Evolutionary conservation across 2,113 vertebrate genomes (phyloP).

Genomic region (Oenanthe oenanthe): DNA sequence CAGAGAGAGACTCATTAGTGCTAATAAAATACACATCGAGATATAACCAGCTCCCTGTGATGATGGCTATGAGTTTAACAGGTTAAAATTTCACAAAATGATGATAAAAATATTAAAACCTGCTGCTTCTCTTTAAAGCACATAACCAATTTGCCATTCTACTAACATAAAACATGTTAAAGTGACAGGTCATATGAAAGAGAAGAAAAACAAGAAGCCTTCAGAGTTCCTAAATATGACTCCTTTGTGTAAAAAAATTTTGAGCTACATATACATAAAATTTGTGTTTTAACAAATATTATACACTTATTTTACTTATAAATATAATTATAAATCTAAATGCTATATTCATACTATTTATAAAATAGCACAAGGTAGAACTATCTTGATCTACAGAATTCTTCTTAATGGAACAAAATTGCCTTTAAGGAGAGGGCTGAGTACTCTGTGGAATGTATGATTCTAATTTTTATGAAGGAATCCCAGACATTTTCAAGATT

Average conservation of each 20-base stretch:
- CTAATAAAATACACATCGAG: background rate
- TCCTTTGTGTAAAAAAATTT: background rate
- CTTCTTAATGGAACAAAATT: background rate
- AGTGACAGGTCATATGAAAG: background rate
- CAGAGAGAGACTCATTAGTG: background rate
- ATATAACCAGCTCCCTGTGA: background rate
- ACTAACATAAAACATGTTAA: background rate
- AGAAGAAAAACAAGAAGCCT: background rate
- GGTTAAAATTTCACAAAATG: slow-evolving; percentile 23
- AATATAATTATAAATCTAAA: background rate
- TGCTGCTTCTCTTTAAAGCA: slow-evolving; percentile 17
- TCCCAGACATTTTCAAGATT: background rate
- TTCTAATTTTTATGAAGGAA: slow-evolving; percentile 5
- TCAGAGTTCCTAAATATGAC: background rate
- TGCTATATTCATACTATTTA: background rate
- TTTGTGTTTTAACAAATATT: background rate
- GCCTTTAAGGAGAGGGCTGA: background rate
- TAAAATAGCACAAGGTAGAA: background rate
- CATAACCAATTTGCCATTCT: background rate
- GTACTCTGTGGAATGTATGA: background rate
- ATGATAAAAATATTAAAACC: slow-evolving; percentile 39
- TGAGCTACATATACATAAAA: background rate
- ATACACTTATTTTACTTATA: background rate
- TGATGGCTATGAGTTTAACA: background rate
- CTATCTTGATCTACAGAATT: background rate